Conservation (phyloP, 2,888 invertebrate species). For the Lasioglossum morio region DNA sequence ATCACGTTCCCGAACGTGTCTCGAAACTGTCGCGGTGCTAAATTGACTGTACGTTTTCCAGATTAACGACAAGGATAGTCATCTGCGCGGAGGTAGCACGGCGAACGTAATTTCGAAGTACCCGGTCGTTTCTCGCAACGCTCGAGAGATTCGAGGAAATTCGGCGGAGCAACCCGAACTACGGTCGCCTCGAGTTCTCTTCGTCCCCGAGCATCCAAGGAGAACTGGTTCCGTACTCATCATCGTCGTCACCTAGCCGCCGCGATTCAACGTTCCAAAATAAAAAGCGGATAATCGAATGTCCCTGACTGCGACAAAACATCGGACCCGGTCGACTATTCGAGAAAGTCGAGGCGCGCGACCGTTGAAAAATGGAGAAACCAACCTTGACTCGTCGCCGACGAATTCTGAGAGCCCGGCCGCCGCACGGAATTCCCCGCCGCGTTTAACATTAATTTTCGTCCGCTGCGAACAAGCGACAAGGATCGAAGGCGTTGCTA, state of each 20-base stretch:
- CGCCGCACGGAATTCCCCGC: background rate
- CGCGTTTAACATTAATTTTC: background rate
- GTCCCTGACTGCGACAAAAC: constrained; percentile 34
- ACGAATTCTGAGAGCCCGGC: background rate
- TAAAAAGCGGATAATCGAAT: constrained; percentile 34
- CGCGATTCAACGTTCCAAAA: constrained; percentile 41
- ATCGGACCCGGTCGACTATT: background rate
- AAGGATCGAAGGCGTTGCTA: background rate
- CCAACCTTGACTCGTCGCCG: background rate
- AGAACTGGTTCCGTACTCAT: constrained; percentile 68
- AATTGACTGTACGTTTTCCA: constrained; percentile 31
- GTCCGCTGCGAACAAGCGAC: background rate
- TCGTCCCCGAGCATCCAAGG: constrained; percentile 56
- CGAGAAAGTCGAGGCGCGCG: background rate
- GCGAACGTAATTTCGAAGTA: constrained; percentile 70
- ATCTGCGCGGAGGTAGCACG: constrained; percentile 56
- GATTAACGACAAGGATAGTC: constrained; percentile 53
- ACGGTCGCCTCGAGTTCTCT: constrained; percentile 27
- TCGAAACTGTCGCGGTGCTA: background rate
- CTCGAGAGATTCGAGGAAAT: constrained; percentile 68
- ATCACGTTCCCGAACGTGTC: background rate
- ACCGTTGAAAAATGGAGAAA: background rate
- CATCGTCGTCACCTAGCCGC: constrained; percentile 47
- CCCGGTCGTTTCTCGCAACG: constrained; percentile 68
- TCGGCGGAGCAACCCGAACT: constrained; percentile 61